These are phyloP conservation scores for Bedellia somnulentella DNA, from an alignment of 2,888 invertebrate genomes.

Conservation along the genomic window DNA sequence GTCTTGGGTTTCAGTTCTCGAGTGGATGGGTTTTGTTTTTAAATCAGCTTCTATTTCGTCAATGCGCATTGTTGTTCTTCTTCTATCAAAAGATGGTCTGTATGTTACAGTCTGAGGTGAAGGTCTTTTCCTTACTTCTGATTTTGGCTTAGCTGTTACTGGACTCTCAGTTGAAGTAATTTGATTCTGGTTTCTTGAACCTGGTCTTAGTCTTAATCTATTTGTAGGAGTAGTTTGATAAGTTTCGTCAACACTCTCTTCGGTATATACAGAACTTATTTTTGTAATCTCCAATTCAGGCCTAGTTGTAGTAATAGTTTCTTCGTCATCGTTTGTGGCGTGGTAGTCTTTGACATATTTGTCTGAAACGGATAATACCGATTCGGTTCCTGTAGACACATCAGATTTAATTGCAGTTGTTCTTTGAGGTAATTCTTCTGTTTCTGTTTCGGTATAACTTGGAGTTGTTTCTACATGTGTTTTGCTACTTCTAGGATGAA, in stretches of 20 bases:
- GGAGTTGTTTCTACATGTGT: constrained; percentile 26
- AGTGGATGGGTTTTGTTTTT: constrained; percentile 45
- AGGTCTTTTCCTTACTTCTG: constrained; percentile 24
- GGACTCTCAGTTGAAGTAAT: constrained; percentile 31
- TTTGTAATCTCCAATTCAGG: constrained; percentile 19
- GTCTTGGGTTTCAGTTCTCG: constrained; percentile 33
- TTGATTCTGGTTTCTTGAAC: constrained; percentile 41
- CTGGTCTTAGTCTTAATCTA: constrained; percentile 41
- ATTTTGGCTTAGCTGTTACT: constrained; percentile 17
- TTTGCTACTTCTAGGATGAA: constrained; percentile 23
- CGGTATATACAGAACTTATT: constrained; percentile 15
- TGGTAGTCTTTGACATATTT: constrained; percentile 23
- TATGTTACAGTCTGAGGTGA: constrained; percentile 35
- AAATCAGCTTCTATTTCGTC: constrained; percentile 55
- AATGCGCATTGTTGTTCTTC: constrained; percentile 52
- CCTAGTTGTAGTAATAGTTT: constrained; percentile 17
- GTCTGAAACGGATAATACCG: constrained; percentile 20
- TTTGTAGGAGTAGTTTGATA: constrained; percentile 47
- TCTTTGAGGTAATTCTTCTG: constrained; percentile 20
- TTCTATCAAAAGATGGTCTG: constrained; percentile 43
- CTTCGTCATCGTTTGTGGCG: constrained; percentile 20
- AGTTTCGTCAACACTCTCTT: constrained; percentile 19
- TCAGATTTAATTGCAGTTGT: constrained; percentile 21
- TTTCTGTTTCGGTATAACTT: constrained; percentile 22
- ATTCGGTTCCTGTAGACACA: constrained; percentile 21